A percentile compares a stretch with the other conserved stretches of the same genome.
Evolutionary conservation across 2,113 vertebrate species (phyloP).

Genomic region (Macaca nemestrina): DNA sequence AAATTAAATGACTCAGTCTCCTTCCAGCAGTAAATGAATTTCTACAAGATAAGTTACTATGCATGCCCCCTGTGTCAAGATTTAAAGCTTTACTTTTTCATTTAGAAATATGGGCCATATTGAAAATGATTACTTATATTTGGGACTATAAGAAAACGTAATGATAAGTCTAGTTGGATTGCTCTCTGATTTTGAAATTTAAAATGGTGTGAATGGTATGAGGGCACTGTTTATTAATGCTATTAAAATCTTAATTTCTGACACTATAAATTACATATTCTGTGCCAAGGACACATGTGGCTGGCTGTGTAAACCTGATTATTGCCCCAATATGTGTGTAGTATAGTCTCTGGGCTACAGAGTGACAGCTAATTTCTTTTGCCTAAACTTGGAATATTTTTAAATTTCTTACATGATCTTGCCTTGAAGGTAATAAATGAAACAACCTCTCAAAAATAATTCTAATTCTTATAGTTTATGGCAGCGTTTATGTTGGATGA

Average conservation of each 20-base stretch:
- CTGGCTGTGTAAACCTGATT: neutral
- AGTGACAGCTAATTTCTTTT: neutral
- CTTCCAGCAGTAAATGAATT: neutral
- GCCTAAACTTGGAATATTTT: neutral
- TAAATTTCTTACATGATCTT: neutral
- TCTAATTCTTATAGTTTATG: neutral
- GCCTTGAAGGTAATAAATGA: neutral
- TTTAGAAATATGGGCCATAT: neutral
- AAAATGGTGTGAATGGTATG: neutral
- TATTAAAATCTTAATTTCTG: constrained; percentile 31
- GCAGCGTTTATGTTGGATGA: neutral
- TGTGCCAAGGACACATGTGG: neutral
- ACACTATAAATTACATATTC: neutral
- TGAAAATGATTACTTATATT: constrained; percentile 3
- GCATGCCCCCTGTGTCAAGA: neutral
- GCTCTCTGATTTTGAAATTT: constrained; percentile 5
- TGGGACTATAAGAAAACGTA: neutral
- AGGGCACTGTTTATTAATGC: neutral
- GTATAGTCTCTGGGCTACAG: neutral
- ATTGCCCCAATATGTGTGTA: neutral
- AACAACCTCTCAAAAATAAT: neutral
- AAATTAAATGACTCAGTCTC: neutral
- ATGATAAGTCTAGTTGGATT: neutral
- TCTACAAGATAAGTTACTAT: neutral
- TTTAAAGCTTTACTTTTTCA: constrained; percentile 24